phyloP scores from a whole-genome alignment of 2,113 vertebrate genomes.

The Chaetodon trifascialis region DNA sequence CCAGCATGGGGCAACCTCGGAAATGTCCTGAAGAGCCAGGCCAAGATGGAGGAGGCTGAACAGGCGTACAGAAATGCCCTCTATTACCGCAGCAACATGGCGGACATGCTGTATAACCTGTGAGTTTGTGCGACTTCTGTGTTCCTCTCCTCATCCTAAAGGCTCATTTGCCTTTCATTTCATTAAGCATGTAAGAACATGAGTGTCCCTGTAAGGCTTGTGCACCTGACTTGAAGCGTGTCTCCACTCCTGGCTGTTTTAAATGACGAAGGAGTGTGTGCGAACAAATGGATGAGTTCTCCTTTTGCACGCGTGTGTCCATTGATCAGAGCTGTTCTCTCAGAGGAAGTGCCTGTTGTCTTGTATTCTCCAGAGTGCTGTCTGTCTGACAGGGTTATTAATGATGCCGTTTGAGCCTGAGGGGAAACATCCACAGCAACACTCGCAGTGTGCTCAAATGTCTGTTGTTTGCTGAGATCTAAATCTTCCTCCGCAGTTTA shows the following conservation, averaged over 20 bases:
- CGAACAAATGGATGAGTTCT: conserved; percentile 21
- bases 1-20: conserved; percentile 99
- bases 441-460: conserved; percentile 28
- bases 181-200: background rate
- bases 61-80: conserved; percentile 97
- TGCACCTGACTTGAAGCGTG: background rate
- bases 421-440: conserved; percentile 35
- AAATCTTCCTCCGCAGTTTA: conserved; percentile 17
- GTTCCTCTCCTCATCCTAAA: fast-evolving
- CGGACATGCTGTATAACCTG: conserved; percentile 99
- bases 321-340: conserved; percentile 69
- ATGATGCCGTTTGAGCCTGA: conserved; percentile 53
- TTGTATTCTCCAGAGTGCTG: conserved; percentile 59
- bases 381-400: conserved; percentile 68
- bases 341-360: conserved; percentile 61
- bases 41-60: conserved; percentile 96
- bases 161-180: background rate
- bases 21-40: conserved; percentile 99
- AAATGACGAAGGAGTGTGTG: background rate
- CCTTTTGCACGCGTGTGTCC: conserved; percentile 22
- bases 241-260: background rate
- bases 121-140: conserved; percentile 82
- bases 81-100: conserved; percentile 99
- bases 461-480: conserved; percentile 45
- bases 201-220: background rate